These are phyloP conservation scores for Sigmodon hispidus DNA, from an alignment of 2,113 vertebrate species.

Conservation along the genomic window DNA sequence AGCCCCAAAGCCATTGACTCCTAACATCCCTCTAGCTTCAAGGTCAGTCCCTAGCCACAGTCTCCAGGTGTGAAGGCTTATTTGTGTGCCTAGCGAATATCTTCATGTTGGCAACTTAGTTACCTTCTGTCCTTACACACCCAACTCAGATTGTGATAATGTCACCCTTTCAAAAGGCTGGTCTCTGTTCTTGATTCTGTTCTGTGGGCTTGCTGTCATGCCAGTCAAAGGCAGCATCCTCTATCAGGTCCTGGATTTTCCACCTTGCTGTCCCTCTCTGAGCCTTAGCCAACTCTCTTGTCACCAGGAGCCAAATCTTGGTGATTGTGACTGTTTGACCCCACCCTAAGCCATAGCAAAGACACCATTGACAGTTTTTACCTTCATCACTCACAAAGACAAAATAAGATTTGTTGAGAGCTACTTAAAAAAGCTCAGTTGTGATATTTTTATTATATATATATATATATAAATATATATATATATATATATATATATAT, in stretches of 20 bases:
- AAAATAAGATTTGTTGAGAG: not conserved
- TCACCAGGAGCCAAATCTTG: not conserved
- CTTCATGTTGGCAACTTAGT: not conserved
- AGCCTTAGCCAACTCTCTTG: not conserved
- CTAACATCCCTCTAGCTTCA: not conserved
- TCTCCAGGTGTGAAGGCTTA: not conserved
- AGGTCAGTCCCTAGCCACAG: not conserved
- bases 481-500: too few relatives aligned
- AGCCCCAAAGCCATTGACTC: not conserved
- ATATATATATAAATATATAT: too few relatives aligned
- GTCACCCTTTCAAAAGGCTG: not conserved
- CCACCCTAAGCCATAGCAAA: not conserved
- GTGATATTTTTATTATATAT: not conserved
- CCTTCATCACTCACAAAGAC: not conserved
- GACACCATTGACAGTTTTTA: not conserved
- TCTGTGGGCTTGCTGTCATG: not conserved
- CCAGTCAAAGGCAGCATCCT: not conserved
- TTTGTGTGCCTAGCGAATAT: not conserved
- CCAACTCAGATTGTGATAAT: not conserved
- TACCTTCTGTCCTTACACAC: not conserved
- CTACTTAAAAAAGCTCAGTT: slow-evolving; percentile 33
- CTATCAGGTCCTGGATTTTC: not conserved
- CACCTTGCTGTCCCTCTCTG: not conserved
- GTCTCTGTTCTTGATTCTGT: not conserved
- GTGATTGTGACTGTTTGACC: not conserved